Base-by-base conservation (phyloP, 2,797 vertebrate species). In the Rhyacichthys aspro region DNA sequence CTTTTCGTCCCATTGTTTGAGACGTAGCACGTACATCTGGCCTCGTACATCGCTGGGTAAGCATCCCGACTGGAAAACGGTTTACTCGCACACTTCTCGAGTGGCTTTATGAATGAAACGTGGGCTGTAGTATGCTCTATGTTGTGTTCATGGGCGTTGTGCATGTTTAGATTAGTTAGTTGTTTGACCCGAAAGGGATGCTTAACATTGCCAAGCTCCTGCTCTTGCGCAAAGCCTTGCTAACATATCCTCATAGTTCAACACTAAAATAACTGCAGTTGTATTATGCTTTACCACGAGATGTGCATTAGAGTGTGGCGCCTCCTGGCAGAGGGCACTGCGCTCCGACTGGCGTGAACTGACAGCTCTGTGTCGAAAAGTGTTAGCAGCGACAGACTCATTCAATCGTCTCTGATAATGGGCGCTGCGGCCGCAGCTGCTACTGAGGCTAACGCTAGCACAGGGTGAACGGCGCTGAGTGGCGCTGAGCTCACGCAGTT, bases 1-100 rank as follows among this genome's bases (percentile, higher is more conserved):
- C 60, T 59, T 32, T 15, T 70, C 23, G 63, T 69, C 58, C 85
- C 79, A 87, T 90, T 90, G 89, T 89, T 67, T 74, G 63, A 83
- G 67, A 79, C 79, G 62, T 45, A 69, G 28, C 38, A 63, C 78
- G 68, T 37, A 50, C 54, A 17, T 28, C 70, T 67, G 74, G 69
- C 70, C 36, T 72, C 64, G 23, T 38, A 71, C 23, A 66, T 46
- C 56, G 36, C 39, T 60, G 58, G 84, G 84, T 88, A 76, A 86
- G 86, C 49, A 61, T 34, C 10, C 32, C 2, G 3, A 38, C 23
- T 19, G 18, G n/a, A n/a, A 28, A 28, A 28, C 23, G 4, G 23
- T 28, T 28, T 4, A 28, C 23, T 28, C 23, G 7, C 23, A 28
- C 23, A 28, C 23, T 28, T 28, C 23, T 28, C 23, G 4, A 6